phyloP scores from a whole-genome alignment of 2,888 invertebrate genomes.

The Acrocyrtus sp. region DNA sequence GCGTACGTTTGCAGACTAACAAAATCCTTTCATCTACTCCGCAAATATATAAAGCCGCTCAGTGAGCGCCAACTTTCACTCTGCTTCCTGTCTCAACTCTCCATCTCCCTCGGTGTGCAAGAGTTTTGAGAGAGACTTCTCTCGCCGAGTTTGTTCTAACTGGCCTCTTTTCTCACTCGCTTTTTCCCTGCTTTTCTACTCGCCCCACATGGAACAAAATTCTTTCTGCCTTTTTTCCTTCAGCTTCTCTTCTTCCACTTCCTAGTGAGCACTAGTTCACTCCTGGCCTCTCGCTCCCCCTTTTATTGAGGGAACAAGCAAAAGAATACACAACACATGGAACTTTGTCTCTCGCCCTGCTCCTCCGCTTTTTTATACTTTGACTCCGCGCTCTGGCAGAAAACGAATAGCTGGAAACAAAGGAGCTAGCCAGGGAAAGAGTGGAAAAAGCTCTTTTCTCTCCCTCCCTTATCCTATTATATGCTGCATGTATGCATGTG shows the following conservation, averaged over 20 bases:
- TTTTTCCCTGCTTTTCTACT: neutral
- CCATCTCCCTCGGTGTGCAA: neutral
- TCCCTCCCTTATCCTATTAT: neutral
- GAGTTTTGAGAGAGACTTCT: no score
- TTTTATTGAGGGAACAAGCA: neutral
- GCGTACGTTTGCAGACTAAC: slow-evolving; percentile 52
- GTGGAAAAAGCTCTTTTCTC: neutral
- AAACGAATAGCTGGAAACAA: neutral
- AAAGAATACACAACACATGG: neutral
- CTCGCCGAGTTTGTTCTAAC: neutral
- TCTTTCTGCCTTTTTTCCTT: neutral
- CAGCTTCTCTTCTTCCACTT: slow-evolving; percentile 20
- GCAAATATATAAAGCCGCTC: slow-evolving; percentile 49
- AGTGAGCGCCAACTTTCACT: slow-evolving; percentile 36
- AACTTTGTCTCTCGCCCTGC: no score
- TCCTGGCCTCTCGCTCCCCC: slow-evolving; percentile 18
- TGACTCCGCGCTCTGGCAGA: neutral
- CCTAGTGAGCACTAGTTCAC: slow-evolving; percentile 2
- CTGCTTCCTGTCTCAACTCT: slow-evolving; percentile 6
- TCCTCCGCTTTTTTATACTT: neutral
- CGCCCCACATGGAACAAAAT: no score
- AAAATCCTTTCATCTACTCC: slow-evolving; percentile 52
- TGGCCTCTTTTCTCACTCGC: slow-evolving; percentile 2
- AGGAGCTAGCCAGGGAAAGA: slow-evolving; percentile 1
- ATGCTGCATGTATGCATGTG: neutral